Percentiles rank a stretch among this genome's conserved stretches.
phyloP scores from a whole-genome alignment of 2,113 vertebrate species.

The Anseranas semipalmata region DNA sequence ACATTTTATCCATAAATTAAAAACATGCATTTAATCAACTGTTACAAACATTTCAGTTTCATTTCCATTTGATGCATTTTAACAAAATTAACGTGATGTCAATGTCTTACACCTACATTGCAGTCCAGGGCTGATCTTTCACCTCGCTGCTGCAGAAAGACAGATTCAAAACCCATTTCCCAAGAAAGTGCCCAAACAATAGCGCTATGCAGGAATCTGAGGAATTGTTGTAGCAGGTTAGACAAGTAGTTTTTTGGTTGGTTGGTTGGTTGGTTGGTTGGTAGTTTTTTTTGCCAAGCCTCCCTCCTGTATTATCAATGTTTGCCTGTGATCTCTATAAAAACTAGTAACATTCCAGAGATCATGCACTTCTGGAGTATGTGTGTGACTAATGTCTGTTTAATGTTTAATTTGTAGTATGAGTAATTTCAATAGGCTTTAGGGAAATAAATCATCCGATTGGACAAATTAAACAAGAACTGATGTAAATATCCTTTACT shows the following conservation, averaged over 20 bases:
- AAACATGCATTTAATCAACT: neutral
- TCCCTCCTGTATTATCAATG: neutral
- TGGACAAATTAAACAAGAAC: neutral
- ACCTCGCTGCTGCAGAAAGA: neutral
- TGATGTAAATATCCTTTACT: neutral
- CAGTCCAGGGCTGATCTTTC: neutral
- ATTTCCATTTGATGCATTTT: neutral
- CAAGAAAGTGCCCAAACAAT: neutral
- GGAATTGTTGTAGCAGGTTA: neutral
- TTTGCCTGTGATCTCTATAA: neutral
- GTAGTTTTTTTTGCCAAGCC: neutral
- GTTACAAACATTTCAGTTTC: neutral
- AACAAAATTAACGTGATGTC: neutral
- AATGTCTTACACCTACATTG: neutral
- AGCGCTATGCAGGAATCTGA: neutral
- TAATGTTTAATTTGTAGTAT: constrained; percentile 53
- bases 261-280: neutral
- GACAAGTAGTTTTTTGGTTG: neutral
- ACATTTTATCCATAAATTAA: neutral
- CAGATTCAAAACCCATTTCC: neutral
- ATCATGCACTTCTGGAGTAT: neutral
- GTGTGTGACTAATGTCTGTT: constrained; percentile 16
- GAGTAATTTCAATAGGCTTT: neutral
- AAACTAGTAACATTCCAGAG: neutral
- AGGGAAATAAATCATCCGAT: neutral